Evolutionary conservation across 2,113 vertebrate genomes (phyloP), one percentile per base, ranked within the genome.

Genomic region (Bothrops jararaca): DNA sequence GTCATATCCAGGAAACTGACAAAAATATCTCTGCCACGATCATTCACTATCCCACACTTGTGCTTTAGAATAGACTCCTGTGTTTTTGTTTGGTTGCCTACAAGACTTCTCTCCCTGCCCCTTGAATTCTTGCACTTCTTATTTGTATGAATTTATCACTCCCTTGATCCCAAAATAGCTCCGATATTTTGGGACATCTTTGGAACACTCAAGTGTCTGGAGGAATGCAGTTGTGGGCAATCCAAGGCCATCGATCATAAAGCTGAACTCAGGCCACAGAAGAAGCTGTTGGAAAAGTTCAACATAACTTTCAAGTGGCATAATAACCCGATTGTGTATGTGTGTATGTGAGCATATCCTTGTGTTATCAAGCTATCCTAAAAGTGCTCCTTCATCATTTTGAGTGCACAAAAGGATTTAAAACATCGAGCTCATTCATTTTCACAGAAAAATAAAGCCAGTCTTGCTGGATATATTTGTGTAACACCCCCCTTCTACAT

Each of bases 91-190:
- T 96, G 74, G 93, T 94, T 94, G 91, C 39, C 42, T 94, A 91
- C 95, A 94, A 90, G 90, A 89, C 95, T 64, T 90, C 88, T 39
- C 18, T 91, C 74, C 92, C 89, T 91, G 60, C 91, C 86, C 86
- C 92, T 97, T 85, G 89, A 57, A 88, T 95, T 96, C 94, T 94
- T 94, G 93, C 0, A 0, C 92, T 95, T 92, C 93, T 95, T 94
- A 93, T n/a, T 0, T 85, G 92, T 92, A 95, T 95, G 93, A 95
- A 92, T 90, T 93, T 94, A 95, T 94, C 90, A 86, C 57, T 29
- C 34, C 91, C 91, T 95, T 92, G 89, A 94, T 95, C 91, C 95
- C 2, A 85, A 92, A 90, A 91, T 93, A 94, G 88, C 87, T 86
- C 11, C 4, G 29, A 90, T 80, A 93, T 90, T 94, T 91, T 94